Evolutionary conservation across 2,797 vertebrate genomes (phyloP), one percentile per base, ranked within the genome.

Genomic region (Squalus acanthias): DNA sequence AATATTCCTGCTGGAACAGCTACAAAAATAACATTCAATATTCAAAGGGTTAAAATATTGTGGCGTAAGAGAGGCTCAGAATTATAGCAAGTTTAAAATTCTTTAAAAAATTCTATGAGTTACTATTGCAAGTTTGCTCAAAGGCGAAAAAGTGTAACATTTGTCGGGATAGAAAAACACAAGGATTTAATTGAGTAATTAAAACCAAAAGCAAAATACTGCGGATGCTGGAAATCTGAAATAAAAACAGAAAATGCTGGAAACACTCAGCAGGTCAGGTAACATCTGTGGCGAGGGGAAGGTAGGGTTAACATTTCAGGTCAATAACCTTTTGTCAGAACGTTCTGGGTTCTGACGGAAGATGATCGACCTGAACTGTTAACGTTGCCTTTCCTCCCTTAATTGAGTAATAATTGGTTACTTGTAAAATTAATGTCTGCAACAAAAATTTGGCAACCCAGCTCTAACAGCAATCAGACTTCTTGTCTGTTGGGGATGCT

Each of bases 321-420:
- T 39, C 7, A 85, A 50, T 9, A 50, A 50, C 5, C 20, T 50
- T 46, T 4, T 4, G 5, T 50, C 91, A 26, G 91, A 69, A 69
- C 4, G 46, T 39, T 69, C 63, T 39, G 65, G n/a, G 15, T 67
- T 93, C n/a, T 93, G 91, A n/a, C 65, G 9, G 91, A 46, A 93
- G 63, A 67, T 22, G 33, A 67, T 46, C n/a, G 5, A 22, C 63
- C 33, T n/a, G 2, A 93, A 93, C 63, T 26, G 63, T 46, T 60
- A 63, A 91, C 26, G 29, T 93, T 93, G 67, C 63, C 20, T 69
- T 39, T 93, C 65, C n/a, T 93, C n/a, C 5, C n/a, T 93, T 74
- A 95, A 95, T 95, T 76, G 72, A 60, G 24, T 74, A 95, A 95
- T 57, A 74, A 57, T 95, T 76, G 53, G 50, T 65, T 76, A 20